Conservation (phyloP, 2,113 vertebrate genomes). For the Poicephalus gulielmi region DNA sequence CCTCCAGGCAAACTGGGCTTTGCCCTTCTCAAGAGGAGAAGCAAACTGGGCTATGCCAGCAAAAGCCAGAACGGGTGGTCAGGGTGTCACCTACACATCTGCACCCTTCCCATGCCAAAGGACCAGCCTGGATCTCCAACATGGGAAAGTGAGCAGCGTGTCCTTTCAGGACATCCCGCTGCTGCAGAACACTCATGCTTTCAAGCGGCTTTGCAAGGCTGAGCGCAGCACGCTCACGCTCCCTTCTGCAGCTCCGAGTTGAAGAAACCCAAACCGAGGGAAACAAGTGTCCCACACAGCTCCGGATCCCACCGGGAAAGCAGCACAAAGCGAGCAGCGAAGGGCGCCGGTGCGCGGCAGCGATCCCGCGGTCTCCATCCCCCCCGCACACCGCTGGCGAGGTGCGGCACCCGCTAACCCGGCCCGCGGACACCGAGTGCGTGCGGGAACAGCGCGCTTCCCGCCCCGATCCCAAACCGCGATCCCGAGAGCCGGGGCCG, state of each 20-base stretch:
- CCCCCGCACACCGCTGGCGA: not conserved
- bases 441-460: not conserved
- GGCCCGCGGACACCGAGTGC: not conserved
- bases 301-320: not conserved
- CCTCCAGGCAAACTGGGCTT: not conserved
- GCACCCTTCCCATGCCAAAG: rapidly evolving
- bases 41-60: rapidly evolving
- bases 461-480: not conserved
- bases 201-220: not conserved
- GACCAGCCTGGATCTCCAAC: not conserved
- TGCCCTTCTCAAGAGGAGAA: rapidly evolving
- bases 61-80: rapidly evolving
- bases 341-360: not conserved
- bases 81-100: not conserved
- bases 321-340: not conserved
- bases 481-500: too few species aligned
- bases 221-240: not conserved
- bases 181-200: not conserved
- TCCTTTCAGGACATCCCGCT: not conserved
- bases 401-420: not conserved
- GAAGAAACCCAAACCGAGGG: rapidly evolving
- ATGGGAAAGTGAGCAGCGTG: rapidly evolving
- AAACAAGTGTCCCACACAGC: rapidly evolving
- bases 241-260: not conserved
- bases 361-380: not conserved